These are phyloP conservation scores for Cecropterus lyciades DNA, from an alignment of 1,140 invertebrate species.

Conservation along the genomic window DNA sequence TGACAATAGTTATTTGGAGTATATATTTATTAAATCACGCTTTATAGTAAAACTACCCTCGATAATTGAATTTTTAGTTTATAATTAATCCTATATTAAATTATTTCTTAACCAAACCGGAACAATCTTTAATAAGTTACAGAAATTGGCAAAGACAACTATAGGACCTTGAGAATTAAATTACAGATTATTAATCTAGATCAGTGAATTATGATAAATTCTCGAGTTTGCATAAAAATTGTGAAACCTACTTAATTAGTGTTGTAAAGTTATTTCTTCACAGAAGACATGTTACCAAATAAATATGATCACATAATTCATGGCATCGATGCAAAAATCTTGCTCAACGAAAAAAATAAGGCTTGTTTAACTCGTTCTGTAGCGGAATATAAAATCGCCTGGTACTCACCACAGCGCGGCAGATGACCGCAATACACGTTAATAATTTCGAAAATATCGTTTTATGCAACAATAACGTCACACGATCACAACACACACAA, in stretches of 20 bases:
- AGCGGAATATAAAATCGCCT: slow-evolving; percentile 34
- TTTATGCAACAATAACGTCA: slow-evolving; percentile 18
- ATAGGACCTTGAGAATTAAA: slow-evolving; percentile 14
- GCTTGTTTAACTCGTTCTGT: slow-evolving; percentile 29
- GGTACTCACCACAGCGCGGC: slow-evolving; percentile 24
- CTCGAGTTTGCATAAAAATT: slow-evolving; percentile 10
- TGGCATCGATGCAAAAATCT: slow-evolving; percentile 18
- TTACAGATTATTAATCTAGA: slow-evolving; percentile 24
- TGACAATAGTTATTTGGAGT: too few relatives aligned
- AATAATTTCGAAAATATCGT: slow-evolving; percentile 23
- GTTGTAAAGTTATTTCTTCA: slow-evolving; percentile 11
- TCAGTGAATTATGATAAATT: slow-evolving; percentile 16
- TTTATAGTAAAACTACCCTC: too few relatives aligned
- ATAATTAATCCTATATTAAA: not conserved
- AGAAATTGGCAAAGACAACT: slow-evolving; percentile 10
- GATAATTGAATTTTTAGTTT: too few relatives aligned
- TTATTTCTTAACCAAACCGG: slow-evolving; percentile 22
- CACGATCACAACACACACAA: slow-evolving; percentile 43
- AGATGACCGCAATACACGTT: slow-evolving; percentile 22
- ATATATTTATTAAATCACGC: too few relatives aligned
- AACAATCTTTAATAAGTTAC: not conserved
- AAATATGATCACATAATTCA: not conserved
- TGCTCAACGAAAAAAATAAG: slow-evolving; percentile 27
- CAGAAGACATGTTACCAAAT: not conserved
- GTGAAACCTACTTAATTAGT: not conserved